Conservation (phyloP, 2,113 vertebrate species). For the Murina feae region DNA sequence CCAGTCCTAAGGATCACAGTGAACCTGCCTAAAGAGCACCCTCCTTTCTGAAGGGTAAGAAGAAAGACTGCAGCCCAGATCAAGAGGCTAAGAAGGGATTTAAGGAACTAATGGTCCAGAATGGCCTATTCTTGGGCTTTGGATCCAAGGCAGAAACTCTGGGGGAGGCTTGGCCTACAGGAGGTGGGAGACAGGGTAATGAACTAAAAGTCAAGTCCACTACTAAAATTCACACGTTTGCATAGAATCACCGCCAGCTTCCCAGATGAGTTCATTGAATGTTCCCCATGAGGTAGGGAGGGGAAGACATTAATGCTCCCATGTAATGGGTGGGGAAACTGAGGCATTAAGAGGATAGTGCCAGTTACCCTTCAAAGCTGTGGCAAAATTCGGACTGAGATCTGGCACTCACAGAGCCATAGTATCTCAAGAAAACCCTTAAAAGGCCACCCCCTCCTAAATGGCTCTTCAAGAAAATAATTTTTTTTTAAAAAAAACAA, state of each 20-base stretch:
- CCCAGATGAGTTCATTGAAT: background rate
- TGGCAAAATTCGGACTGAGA: background rate
- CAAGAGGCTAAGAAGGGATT: background rate
- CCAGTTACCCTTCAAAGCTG: conserved; percentile 41
- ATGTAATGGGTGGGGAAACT: conserved; percentile 36
- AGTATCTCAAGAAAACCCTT: background rate
- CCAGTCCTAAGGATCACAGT: background rate
- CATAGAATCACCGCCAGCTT: conserved; percentile 52
- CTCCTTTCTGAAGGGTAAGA: conserved; percentile 6
- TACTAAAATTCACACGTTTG: conserved; percentile 10
- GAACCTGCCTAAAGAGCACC: background rate
- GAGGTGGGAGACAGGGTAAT: background rate
- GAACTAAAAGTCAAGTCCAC: background rate
- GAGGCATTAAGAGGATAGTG: conserved; percentile 47
- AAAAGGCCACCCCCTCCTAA: background rate
- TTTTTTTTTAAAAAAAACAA: background rate
- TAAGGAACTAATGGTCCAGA: background rate
- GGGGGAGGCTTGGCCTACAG: background rate
- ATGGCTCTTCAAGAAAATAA: background rate
- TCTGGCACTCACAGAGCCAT: background rate
- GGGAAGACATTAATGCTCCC: conserved; percentile 51
- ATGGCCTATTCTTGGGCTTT: background rate
- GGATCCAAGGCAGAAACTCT: background rate
- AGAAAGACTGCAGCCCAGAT: background rate
- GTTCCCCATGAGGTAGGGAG: conserved; percentile 28